Conservation (phyloP, 2,797 vertebrate genomes). For the Rhincodon typus region DNA sequence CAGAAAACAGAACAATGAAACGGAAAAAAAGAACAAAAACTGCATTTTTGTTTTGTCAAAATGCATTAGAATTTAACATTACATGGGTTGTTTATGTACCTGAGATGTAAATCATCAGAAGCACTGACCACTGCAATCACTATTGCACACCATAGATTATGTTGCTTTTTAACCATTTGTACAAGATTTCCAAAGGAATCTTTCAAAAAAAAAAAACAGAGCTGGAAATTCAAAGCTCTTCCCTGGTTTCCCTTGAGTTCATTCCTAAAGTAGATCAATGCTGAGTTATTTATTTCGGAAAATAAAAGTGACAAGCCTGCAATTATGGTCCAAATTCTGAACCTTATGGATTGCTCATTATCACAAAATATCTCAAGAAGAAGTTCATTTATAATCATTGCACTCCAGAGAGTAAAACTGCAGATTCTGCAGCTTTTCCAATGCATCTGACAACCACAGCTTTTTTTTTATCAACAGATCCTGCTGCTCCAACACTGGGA, state of each 20-base stretch:
- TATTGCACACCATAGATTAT: neutral
- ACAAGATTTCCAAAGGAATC: neutral
- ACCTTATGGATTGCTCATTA: neutral
- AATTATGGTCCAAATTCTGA: neutral
- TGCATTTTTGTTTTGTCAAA: neutral
- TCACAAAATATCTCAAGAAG: neutral
- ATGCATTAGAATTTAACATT: neutral
- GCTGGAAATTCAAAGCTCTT: neutral
- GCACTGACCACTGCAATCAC: neutral
- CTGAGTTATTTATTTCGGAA: neutral
- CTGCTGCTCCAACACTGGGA: no score
- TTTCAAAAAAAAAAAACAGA: neutral
- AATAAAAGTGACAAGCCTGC: neutral
- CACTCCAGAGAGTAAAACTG: neutral
- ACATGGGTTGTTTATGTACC: neutral
- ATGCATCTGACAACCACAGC: neutral
- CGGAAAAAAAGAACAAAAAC: conserved; percentile 47
- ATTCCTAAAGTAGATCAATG: neutral
- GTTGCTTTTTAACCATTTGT: conserved; percentile 2
- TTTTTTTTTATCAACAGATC: no score
- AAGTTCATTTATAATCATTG: neutral
- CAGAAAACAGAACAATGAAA: conserved; percentile 56
- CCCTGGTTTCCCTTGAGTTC: neutral
- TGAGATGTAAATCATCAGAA: neutral
- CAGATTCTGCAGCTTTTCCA: neutral